phyloP scores from a whole-genome alignment of 2,113 vertebrate genomes.

The Todiramphus saurophagus region DNA sequence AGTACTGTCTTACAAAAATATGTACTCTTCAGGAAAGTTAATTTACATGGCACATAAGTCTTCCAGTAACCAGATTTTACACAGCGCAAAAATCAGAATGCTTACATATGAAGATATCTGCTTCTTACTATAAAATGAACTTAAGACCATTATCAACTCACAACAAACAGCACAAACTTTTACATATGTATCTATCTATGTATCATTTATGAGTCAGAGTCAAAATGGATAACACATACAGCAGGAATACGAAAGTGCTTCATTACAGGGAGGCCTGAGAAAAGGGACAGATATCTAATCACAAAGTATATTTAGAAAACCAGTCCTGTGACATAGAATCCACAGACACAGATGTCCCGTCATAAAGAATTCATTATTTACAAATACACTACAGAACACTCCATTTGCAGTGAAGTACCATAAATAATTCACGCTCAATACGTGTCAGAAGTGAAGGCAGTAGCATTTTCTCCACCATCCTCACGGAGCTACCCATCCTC shows the following conservation, averaged over 20 bases:
- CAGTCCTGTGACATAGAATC: neutral
- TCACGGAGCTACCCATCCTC: neutral
- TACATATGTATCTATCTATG: neutral
- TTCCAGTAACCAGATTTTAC: neutral
- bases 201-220: neutral
- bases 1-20: neutral
- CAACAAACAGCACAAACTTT: neutral
- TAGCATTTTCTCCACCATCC: neutral
- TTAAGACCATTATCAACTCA: neutral
- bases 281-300: neutral
- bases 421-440: conserved; percentile 26
- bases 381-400: conserved; percentile 32
- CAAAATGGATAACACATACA: neutral
- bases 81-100: neutral
- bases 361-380: conserved; percentile 52
- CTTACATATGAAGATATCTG: neutral
- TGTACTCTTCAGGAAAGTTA: neutral
- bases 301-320: neutral
- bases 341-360: neutral
- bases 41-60: neutral
- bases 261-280: neutral
- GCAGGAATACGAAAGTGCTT: neutral
- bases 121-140: neutral
- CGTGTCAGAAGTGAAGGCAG: neutral
- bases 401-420: conserved; percentile 3